Evolutionary conservation across 1,140 invertebrate genomes (phyloP).

Genomic region (Marisa cornuarietis): DNA sequence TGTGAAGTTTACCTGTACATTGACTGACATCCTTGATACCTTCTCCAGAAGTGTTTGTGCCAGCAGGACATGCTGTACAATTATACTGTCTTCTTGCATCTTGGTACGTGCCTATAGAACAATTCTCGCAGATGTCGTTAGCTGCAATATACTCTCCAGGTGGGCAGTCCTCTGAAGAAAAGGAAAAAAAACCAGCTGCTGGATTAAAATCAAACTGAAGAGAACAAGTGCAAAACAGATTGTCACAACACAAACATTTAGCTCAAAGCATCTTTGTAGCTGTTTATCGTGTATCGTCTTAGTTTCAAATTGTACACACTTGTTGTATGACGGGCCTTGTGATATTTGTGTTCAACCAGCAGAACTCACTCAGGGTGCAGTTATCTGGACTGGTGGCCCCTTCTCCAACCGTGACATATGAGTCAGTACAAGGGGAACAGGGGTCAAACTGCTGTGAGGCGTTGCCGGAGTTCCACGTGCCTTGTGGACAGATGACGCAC

Average conservation of each 20-base stretch:
- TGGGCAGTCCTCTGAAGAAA: slow-evolving; percentile 7
- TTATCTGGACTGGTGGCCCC: slow-evolving; percentile 20
- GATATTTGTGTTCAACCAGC: background rate
- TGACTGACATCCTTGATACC: background rate
- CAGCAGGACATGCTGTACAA: background rate
- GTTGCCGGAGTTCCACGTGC: slow-evolving; percentile 33
- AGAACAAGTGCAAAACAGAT: too few species aligned
- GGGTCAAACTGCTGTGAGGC: slow-evolving; percentile 23
- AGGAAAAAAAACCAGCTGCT: too few species aligned
- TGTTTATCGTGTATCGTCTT: too few species aligned
- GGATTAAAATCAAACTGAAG: too few species aligned
- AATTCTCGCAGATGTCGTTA: background rate
- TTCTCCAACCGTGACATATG: slow-evolving; percentile 20
- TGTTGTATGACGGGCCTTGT: too few species aligned
- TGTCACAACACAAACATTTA: too few species aligned
- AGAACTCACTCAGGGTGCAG: slow-evolving; percentile 32
- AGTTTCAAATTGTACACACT: too few species aligned
- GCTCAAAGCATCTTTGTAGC: too few species aligned
- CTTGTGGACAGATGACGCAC: slow-evolving; percentile 30
- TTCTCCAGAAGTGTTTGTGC: slow-evolving; percentile 3
- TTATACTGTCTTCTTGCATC: background rate
- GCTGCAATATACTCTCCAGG: background rate
- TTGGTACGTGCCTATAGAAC: slow-evolving; percentile 6
- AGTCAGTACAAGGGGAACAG: slow-evolving; percentile 20
- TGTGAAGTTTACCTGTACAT: slow-evolving; percentile 8